Base-by-base conservation (phyloP, 2,888 invertebrate species). In the Orthonevra nobilis region DNA sequence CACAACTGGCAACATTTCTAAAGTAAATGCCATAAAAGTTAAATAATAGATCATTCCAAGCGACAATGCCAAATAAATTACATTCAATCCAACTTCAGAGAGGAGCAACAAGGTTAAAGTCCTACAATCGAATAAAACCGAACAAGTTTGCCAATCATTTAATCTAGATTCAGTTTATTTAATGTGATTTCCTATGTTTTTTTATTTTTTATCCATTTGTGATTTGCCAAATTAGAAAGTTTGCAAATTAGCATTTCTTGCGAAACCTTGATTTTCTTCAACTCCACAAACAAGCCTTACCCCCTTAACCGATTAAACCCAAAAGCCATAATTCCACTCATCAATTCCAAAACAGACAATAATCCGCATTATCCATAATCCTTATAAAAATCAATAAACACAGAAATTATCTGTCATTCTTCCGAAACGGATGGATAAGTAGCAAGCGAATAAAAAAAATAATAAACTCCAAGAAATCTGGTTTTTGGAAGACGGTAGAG, bases 121-220 rank as follows among this genome's bases (percentile, higher is more conserved):
- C 44, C 60, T 58, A 19, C 14, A 14, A 26, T 17, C 19, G 1
- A 61, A 38, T 17, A 9, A 17, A 28, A 58, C n/a, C 3, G 2
- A 61, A 61, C 46, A 28, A n/a, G 40, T 50, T 63, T 52, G n/a
- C 10, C 10, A 20, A 4, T 50, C 40, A 32, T 50, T 32, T 50
- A 50, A 50, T 23, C 30, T 19, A 12, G 30, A 10, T 28, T 28
- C 12, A 28, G 7, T 4, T n/a, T 20, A 28, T 9, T 38, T 48
- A n/a, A n/a, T n/a, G n/a, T n/a, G n/a, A n/a, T n/a, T n/a, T n/a
- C n/a, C 7, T 32, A 28, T 38, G 15, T 20, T 38, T 63, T 36
- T 23, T 20, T 30, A n/a, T 23, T 20, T 9, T 34, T 15, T 17
- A n/a, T 30, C 3, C 6, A 23, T 6, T 26, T 10, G 9, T 3